Evolutionary conservation across 2,113 vertebrate species (phyloP).

Genomic region (Aphyosemion australe): DNA sequence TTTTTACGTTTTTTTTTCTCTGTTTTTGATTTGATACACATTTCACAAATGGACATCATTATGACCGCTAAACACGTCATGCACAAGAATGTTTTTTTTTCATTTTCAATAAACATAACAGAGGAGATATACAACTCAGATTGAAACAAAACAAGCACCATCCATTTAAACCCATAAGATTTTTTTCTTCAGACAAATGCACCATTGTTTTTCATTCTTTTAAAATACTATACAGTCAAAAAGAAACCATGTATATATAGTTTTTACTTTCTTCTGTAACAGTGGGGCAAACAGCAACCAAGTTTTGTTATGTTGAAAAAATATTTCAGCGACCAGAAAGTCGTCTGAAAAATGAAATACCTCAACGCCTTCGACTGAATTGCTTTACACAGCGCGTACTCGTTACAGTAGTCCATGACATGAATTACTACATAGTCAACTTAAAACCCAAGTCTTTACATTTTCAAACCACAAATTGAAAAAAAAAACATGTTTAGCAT

Average conservation of each 20-base stretch:
- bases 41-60: conserved; percentile 95
- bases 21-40: conserved; percentile 84
- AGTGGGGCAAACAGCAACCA: conserved; percentile 74
- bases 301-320: conserved; percentile 68
- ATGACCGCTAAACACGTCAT: conserved; percentile 97
- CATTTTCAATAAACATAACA: conserved; percentile 92
- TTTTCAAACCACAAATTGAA: conserved; percentile 67
- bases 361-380: conserved; percentile 69
- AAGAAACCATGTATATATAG: conserved; percentile 76
- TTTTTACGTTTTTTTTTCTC: conserved; percentile 54
- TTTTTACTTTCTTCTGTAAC: conserved; percentile 82
- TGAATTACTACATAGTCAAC: conserved; percentile 75
- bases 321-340: conserved; percentile 71
- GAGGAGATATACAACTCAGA: conserved; percentile 96
- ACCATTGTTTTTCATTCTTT: conserved; percentile 80
- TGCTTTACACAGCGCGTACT: conserved; percentile 78
- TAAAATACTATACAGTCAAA: conserved; percentile 89
- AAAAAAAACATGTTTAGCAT: conserved; percentile 68
- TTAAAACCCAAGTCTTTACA: conserved; percentile 70
- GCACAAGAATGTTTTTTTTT: conserved; percentile 85
- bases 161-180: conserved; percentile 89
- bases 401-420: conserved; percentile 86
- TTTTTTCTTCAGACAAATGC: conserved; percentile 87
- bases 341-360: conserved; percentile 68
- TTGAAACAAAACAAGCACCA: conserved; percentile 89